phyloP scores from a whole-genome alignment of 2,797 vertebrate genomes.

The Phataginus tricuspis region DNA sequence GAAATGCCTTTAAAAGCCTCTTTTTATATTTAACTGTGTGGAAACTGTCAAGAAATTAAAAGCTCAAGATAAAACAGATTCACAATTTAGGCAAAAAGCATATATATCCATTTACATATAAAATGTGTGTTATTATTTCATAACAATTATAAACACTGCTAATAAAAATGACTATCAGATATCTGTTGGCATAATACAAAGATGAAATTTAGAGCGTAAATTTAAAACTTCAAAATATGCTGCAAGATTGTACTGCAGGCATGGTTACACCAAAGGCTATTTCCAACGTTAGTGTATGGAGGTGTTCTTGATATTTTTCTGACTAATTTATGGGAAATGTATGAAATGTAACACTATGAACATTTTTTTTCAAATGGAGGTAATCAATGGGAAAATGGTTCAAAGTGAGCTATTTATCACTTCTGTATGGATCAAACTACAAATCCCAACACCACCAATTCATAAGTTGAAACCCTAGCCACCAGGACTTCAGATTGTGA shows the following conservation, averaged over 20 bases:
- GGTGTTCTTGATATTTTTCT: background rate
- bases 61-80: background rate
- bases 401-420: background rate
- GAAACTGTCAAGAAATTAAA: background rate
- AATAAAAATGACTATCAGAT: background rate
- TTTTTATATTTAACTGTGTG: background rate
- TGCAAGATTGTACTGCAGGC: background rate
- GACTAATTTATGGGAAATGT: background rate
- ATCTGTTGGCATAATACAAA: background rate
- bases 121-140: background rate
- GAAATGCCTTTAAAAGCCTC: background rate
- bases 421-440: background rate
- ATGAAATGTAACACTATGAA: background rate
- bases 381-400: background rate
- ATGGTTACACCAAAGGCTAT: background rate
- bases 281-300: background rate
- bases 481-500: background rate
- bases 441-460: background rate
- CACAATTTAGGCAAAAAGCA: background rate
- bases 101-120: background rate
- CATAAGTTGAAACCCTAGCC: background rate
- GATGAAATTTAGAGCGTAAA: background rate
- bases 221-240: background rate
- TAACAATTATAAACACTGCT: background rate
- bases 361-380: background rate